Conservation (phyloP, 2,888 invertebrate genomes). For the Athalia circularis region DNA sequence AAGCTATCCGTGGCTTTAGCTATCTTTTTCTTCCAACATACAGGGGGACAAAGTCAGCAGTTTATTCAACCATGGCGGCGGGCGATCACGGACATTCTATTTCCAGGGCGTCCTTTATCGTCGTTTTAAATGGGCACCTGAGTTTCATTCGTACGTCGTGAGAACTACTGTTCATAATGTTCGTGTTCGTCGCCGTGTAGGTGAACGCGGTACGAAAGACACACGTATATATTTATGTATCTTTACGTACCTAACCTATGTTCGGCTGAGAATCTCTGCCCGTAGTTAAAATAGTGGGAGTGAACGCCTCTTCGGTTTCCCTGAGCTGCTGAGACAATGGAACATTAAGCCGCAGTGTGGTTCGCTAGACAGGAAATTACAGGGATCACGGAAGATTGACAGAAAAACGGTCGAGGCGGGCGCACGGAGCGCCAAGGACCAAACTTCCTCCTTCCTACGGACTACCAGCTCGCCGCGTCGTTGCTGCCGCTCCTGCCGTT, state of each 20-base stretch:
- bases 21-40: neutral
- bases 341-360: constrained; percentile 72
- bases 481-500: neutral
- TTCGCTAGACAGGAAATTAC: constrained; percentile 74
- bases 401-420: constrained; percentile 69
- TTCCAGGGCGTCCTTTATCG: too few species aligned
- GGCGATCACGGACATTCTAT: too few species aligned
- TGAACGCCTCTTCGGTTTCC: constrained; percentile 52
- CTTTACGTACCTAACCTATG: neutral
- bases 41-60: neutral
- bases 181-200: too few species aligned
- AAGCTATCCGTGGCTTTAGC: neutral
- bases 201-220: too few species aligned
- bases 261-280: constrained; percentile 66
- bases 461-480: neutral
- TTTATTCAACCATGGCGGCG: too few species aligned
- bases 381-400: constrained; percentile 74
- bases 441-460: constrained; percentile 35
- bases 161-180: too few species aligned
- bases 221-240: too few species aligned
- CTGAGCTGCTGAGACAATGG: constrained; percentile 69
- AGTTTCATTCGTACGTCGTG: too few species aligned
- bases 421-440: constrained; percentile 46
- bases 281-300: constrained; percentile 69
- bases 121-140: too few species aligned